phyloP scores from a whole-genome alignment of 2,797 vertebrate species.

The Chiloscyllium punctatum region DNA sequence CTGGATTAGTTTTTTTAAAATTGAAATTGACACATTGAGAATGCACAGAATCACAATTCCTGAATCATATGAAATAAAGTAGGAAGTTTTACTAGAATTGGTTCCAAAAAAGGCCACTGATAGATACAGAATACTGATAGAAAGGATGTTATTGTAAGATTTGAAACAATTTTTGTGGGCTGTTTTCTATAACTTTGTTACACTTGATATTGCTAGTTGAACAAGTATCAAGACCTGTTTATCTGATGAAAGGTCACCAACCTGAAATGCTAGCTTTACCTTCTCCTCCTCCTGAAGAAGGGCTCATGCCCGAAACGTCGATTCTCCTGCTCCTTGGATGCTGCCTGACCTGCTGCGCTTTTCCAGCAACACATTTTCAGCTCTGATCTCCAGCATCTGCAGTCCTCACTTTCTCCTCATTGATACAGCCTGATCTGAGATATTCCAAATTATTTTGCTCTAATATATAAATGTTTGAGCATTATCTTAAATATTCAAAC shows the following conservation, averaged over 20 bases:
- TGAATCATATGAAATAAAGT: not conserved
- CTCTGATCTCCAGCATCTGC: too few species aligned
- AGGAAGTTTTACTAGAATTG: not conserved
- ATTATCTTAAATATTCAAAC: not conserved
- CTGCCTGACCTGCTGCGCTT: too few species aligned
- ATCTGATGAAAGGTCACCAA: not conserved
- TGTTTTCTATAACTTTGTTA: not conserved
- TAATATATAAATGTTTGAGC: not conserved
- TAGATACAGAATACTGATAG: not conserved
- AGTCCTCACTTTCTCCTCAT: too few species aligned
- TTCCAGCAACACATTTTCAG: too few species aligned
- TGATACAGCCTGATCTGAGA: not conserved
- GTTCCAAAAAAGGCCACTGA: not conserved
- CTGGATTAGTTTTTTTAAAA: not conserved
- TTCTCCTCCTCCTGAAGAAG: not conserved
- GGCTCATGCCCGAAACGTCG: too few species aligned
- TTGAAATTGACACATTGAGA: not conserved
- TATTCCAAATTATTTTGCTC: not conserved
- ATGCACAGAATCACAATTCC: not conserved
- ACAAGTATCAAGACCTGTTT: not conserved
- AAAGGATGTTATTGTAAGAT: conserved; percentile 14
- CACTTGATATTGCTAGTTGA: not conserved
- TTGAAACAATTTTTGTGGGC: not conserved
- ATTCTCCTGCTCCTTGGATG: too few species aligned
- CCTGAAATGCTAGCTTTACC: not conserved